phyloP scores from a whole-genome alignment of 2,797 vertebrate species.

The Carapus acus region DNA sequence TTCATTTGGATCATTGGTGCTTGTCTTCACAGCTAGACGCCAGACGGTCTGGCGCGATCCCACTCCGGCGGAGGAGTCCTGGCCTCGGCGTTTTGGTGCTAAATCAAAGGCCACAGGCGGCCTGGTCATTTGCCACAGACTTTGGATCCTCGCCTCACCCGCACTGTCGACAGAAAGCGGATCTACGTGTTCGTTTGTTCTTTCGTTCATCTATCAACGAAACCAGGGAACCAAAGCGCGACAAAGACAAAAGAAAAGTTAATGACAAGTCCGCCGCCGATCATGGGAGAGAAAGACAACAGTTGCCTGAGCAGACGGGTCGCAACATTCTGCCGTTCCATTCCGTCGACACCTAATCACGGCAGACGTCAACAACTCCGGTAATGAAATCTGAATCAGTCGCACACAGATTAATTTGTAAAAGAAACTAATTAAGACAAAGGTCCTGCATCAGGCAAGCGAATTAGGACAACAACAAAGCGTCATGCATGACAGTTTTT shows the following conservation, averaged over 20 bases:
- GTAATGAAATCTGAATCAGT: conserved; percentile 61
- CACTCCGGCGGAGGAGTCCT: conserved; percentile 23
- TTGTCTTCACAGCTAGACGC: conserved; percentile 19
- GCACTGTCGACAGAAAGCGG: conserved; percentile 41
- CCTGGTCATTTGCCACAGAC: conserved; percentile 25
- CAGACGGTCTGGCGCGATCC: conserved; percentile 12
- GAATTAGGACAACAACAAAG: conserved; percentile 53
- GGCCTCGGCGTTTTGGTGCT: conserved; percentile 1
- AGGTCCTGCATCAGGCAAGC: conserved; percentile 55
- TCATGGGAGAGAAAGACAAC: not conserved
- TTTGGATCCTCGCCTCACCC: conserved; percentile 38
- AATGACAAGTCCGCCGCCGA: conserved; percentile 23
- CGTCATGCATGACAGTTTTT: conserved; percentile 42
- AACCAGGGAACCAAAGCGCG: conserved; percentile 11
- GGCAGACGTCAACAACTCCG: conserved; percentile 44
- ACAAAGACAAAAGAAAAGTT: conserved; percentile 38
- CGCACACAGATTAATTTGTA: conserved; percentile 62
- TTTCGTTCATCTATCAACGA: conserved; percentile 42
- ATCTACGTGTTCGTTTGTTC: conserved; percentile 35
- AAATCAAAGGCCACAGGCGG: conserved; percentile 41
- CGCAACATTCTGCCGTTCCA: not conserved
- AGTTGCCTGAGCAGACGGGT: conserved; percentile 9
- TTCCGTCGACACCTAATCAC: conserved; percentile 48
- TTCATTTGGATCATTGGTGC: conserved; percentile 12
- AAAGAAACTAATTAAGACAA: conserved; percentile 62